Percentiles rank a stretch among this genome's conserved stretches.
Conservation (phyloP, 2,888 invertebrate species). For the Onthophagus sagittarius region DNA sequence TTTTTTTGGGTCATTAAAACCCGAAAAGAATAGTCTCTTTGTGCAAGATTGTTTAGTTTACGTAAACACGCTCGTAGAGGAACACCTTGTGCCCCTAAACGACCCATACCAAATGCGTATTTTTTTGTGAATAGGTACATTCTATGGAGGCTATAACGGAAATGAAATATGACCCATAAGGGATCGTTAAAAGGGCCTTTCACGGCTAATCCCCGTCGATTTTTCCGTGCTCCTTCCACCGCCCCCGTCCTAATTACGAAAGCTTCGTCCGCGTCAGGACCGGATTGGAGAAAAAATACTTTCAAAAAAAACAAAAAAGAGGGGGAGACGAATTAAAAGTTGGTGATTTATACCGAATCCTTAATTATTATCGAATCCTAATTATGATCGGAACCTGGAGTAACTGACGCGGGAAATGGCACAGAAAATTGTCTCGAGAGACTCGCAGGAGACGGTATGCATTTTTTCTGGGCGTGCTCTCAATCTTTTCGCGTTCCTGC, state of each 20-base stretch:
- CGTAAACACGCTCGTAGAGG: neutral
- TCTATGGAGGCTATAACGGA: neutral
- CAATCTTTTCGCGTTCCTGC: constrained; percentile 48
- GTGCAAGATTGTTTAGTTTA: neutral
- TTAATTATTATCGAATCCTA: constrained; percentile 49
- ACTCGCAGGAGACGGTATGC: constrained; percentile 42
- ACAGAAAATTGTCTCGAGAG: constrained; percentile 49
- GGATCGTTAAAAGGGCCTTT: neutral
- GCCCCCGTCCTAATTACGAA: neutral
- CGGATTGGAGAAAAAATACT: constrained; percentile 1
- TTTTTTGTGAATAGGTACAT: neutral
- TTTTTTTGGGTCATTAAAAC: neutral
- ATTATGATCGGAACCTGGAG: constrained; percentile 41
- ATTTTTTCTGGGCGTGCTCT: constrained; percentile 48
- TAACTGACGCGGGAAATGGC: constrained; percentile 50
- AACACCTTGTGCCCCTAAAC: neutral
- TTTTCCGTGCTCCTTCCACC: neutral
- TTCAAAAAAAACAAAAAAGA: neutral
- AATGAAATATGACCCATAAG: neutral
- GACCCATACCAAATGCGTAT: neutral
- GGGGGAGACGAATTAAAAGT: constrained; percentile 41
- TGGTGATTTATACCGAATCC: constrained; percentile 45
- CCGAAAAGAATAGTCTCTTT: neutral
- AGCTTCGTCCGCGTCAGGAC: constrained; percentile 10
- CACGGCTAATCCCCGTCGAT: neutral